Evolutionary conservation across 2,113 vertebrate species (phyloP).

Genomic region (Irena cyanogastra): DNA sequence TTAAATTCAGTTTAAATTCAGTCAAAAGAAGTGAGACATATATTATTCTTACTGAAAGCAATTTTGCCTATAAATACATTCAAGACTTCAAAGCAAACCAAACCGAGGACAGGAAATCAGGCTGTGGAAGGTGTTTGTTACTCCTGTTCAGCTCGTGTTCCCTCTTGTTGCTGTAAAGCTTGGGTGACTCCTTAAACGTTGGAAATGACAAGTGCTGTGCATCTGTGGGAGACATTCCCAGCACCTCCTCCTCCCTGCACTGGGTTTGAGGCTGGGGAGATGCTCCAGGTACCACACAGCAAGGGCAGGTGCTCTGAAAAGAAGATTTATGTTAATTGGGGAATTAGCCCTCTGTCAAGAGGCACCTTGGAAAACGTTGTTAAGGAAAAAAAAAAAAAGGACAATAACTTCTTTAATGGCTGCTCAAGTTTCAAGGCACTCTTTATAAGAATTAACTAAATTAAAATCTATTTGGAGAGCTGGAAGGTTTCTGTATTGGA

Average conservation of each 20-base stretch:
- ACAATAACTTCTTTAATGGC: constrained; percentile 31
- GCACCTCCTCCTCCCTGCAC: background rate
- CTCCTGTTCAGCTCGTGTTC: background rate
- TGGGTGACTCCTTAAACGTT: background rate
- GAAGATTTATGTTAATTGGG: constrained; percentile 29
- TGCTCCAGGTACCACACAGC: background rate
- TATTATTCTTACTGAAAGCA: background rate
- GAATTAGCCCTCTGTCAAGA: constrained; percentile 13
- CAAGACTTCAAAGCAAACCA: background rate
- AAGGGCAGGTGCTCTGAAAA: background rate
- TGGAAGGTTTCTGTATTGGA: background rate
- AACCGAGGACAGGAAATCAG: background rate
- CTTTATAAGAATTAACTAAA: constrained; percentile 43
- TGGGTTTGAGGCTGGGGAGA: background rate
- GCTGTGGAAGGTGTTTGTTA: background rate
- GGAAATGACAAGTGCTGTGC: background rate
- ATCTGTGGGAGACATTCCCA: background rate
- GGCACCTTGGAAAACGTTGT: background rate
- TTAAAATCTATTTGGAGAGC: constrained; percentile 28
- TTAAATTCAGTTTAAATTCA: background rate
- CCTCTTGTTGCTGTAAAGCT: constrained; percentile 21
- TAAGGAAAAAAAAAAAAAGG: background rate
- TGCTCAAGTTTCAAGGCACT: constrained; percentile 21
- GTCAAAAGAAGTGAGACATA: background rate
- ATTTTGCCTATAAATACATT: background rate